These are phyloP conservation scores for Podotricha telesiphe DNA, from an alignment of 2,888 invertebrate genomes.

Conservation along the genomic window DNA sequence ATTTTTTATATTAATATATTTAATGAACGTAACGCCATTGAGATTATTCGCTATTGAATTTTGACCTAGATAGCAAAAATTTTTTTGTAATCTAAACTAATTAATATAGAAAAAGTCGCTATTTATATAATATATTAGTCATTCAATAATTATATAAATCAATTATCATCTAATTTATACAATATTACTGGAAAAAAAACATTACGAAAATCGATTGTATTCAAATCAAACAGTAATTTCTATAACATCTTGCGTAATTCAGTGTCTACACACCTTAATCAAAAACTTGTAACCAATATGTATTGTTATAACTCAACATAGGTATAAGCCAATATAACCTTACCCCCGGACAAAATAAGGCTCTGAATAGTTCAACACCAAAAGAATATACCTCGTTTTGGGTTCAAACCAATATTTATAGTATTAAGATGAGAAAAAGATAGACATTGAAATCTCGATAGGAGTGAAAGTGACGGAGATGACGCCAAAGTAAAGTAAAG, in stretches of 20 bases:
- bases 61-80: too few species aligned
- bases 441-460: constrained; percentile 32
- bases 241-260: constrained; percentile 13
- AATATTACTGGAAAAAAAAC: too few species aligned
- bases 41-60: too few species aligned
- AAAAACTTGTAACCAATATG: constrained; percentile 46
- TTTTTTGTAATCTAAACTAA: too few species aligned
- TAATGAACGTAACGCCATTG: too few species aligned
- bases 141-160: too few species aligned
- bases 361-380: constrained; percentile 24
- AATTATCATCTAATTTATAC: too few species aligned
- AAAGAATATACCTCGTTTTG: constrained; percentile 27
- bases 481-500: constrained; percentile 69
- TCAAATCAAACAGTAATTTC: constrained; percentile 1
- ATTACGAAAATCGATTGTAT: not conserved
- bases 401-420: constrained; percentile 33
- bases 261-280: constrained; percentile 45
- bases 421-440: constrained; percentile 55
- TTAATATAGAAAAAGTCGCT: too few species aligned
- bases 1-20: too few species aligned
- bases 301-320: constrained; percentile 28
- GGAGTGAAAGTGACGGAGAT: constrained; percentile 62
- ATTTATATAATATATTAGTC: too few species aligned
- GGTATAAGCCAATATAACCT: constrained; percentile 19
- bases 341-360: not conserved